phyloP scores from a whole-genome alignment of 2,888 invertebrate species.

The Temnothorax rugatulus region DNA sequence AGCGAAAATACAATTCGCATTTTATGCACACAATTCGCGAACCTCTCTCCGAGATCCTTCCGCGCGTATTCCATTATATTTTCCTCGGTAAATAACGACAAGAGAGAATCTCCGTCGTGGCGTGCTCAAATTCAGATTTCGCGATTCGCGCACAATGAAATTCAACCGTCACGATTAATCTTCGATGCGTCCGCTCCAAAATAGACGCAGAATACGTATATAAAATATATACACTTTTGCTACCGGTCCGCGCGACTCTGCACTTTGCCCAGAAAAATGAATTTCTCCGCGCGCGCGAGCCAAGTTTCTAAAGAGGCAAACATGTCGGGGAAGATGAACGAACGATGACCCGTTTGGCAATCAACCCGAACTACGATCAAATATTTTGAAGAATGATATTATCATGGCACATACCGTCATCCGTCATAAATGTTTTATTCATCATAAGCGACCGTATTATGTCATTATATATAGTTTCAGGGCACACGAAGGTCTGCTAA shows the following conservation, averaged over 20 bases:
- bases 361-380: background rate
- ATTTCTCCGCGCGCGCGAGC: background rate
- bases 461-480: background rate
- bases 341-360: background rate
- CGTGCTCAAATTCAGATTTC: slow-evolving; percentile 5
- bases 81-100: background rate
- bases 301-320: slow-evolving; percentile 10
- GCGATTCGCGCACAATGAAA: background rate
- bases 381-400: slow-evolving; percentile 8
- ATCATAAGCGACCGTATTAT: background rate
- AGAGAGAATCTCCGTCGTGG: background rate
- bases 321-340: background rate
- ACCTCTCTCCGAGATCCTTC: background rate
- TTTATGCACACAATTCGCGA: slow-evolving; percentile 1
- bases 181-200: background rate
- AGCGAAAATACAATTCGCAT: background rate
- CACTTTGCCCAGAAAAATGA: slow-evolving; percentile 11
- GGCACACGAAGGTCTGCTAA: background rate
- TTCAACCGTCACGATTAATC: slow-evolving; percentile 10
- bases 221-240: background rate
- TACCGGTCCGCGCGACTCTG: background rate
- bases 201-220: background rate
- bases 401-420: background rate
- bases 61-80: background rate
- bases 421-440: slow-evolving; percentile 2